Base-by-base conservation (phyloP, 1,140 invertebrate genomes). In the Oryzaephilus surinamensis region DNA sequence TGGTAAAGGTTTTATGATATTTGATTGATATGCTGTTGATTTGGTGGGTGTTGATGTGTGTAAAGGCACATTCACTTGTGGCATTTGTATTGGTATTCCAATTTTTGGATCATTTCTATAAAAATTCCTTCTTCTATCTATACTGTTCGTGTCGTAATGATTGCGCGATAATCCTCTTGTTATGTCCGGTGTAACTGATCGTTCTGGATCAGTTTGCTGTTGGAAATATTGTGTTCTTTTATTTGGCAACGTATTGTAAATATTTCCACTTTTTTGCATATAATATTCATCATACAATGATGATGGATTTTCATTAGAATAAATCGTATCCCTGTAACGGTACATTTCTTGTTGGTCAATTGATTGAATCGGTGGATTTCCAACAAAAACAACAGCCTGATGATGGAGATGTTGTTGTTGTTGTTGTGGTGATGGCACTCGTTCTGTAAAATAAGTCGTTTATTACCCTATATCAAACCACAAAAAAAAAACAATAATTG, bases 111-210 rank as follows among this genome's bases (percentile, higher is more conserved):
- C n/a, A n/a, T n/a, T n/a, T n/a, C 4, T 38, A 17, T 32, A 45
- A 28, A 10, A n/a, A 15, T 10, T 38, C 35, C 12, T 18, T 26
- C 24, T 8, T 15, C 7, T 26, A 16, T 10, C 26, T 15, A 37
- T 28, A 14, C n/a, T 37, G 34, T 8, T 20, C 4, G 4, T 20
- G 19, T 24, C 8, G 23, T 7, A 24, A 24, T n/a, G 19, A 11
- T 38, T 38, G 6, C 44, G 46, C 13, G 55, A 48, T 23, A 72
- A 54, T 19, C 66, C 69, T 36, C 70, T 61, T 1, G 69, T 72
- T 16, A 73, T 73, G 36, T 74, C 71, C 6, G 72, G 72, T 1
- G 71, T 72, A 15, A 72, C 62, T 13, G 68, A 70, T n/a, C 70
- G 54, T 42, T 70, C 68, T 12, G 63, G 62, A 31, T 66, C 33